Evolutionary conservation across 1,140 invertebrate genomes (phyloP).

Genomic region (Drosophila murphyi): DNA sequence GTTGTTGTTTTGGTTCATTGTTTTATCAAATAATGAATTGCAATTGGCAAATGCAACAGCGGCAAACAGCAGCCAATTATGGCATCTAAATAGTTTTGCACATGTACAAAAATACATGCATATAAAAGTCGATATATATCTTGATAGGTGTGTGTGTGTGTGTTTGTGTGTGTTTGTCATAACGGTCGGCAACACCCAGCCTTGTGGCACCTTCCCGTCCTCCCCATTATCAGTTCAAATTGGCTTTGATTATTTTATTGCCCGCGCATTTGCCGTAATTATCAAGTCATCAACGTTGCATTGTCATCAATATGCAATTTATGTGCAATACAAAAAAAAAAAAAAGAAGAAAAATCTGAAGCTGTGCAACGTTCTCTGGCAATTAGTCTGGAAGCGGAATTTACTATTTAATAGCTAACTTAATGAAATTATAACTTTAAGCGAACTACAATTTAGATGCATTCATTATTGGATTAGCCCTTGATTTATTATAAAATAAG

Average conservation of each 20-base stretch:
- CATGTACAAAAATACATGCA: slow-evolving; percentile 7
- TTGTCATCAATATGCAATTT: slow-evolving; percentile 80
- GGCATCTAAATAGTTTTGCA: slow-evolving; percentile 75
- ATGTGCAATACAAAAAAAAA: slow-evolving; percentile 24
- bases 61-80: slow-evolving; percentile 70
- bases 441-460: no score
- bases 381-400: slow-evolving; percentile 1
- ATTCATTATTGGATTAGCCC: no score
- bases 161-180: slow-evolving; percentile 30
- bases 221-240: slow-evolving; percentile 53
- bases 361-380: slow-evolving; percentile 40
- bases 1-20: slow-evolving; percentile 11
- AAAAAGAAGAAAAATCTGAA: slow-evolving; percentile 43
- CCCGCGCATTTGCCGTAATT: slow-evolving; percentile 81
- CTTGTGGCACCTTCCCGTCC: background rate
- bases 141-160: slow-evolving; percentile 15
- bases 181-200: slow-evolving; percentile 38
- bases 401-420: background rate
- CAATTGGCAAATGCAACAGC: slow-evolving; percentile 9
- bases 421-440: slow-evolving; percentile 1
- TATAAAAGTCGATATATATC: slow-evolving; percentile 17
- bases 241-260: slow-evolving; percentile 82
- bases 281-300: slow-evolving; percentile 81
- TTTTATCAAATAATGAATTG: slow-evolving; percentile 36
- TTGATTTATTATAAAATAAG: no score